A percentile compares a stretch with the other conserved stretches of the same genome.
These are phyloP conservation scores for Rotaria sp. DNA, from an alignment of 2,888 invertebrate species.

Conservation along the genomic window DNA sequence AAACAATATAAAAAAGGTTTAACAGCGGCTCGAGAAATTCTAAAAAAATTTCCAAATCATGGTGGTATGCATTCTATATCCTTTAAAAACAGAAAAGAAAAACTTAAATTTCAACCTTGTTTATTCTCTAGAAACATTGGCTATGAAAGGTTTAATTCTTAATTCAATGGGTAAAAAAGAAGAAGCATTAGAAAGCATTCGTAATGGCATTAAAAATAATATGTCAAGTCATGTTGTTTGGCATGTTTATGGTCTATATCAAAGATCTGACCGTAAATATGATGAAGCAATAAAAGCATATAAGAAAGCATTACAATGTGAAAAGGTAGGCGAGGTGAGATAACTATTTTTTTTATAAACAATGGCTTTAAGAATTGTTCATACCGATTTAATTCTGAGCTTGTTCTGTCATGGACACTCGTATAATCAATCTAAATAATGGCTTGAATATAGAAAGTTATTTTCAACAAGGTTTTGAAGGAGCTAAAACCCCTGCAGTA, in stretches of 20 bases:
- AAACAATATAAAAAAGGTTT: constrained; percentile 99
- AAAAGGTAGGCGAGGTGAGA: constrained; percentile 61
- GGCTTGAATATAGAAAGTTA: no score
- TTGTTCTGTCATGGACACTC: no score
- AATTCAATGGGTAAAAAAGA: constrained; percentile 94
- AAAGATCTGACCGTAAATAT: constrained; percentile 94
- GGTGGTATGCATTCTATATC: constrained; percentile 64
- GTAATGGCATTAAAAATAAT: constrained; percentile 86
- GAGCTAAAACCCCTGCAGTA: no score
- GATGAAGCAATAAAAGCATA: constrained; percentile 99
- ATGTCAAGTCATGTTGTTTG: constrained; percentile 95
- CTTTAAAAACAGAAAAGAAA: constrained; percentile 46
- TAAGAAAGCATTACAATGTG: constrained; percentile 94
- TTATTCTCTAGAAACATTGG: constrained; percentile 75
- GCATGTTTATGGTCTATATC: constrained; percentile 95
- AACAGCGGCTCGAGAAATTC: constrained; percentile 96
- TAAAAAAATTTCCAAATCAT: constrained; percentile 82
- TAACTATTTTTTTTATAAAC: neutral
- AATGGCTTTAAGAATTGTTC: no score
- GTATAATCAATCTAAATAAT: no score
- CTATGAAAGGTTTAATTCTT: constrained; percentile 96
- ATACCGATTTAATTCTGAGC: no score
- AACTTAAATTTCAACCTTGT: neutral
- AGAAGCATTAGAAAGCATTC: constrained; percentile 94
- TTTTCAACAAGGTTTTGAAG: no score